phyloP scores from a whole-genome alignment of 2,797 vertebrate genomes.

The Acanthurus leucopareius region DNA sequence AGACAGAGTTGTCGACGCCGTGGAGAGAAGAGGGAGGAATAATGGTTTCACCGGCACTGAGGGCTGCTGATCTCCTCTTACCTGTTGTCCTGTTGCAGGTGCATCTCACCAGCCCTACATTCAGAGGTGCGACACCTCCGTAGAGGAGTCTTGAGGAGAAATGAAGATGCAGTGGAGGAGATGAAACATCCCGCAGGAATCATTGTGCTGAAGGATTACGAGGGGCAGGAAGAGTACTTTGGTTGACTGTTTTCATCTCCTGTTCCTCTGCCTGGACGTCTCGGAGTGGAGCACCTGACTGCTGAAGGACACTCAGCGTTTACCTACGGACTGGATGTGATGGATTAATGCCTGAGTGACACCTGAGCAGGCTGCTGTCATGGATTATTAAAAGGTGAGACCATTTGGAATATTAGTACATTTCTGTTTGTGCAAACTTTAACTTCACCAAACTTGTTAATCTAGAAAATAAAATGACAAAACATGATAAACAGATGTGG shows the following conservation, averaged over 20 bases:
- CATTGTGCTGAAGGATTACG: slow-evolving; percentile 63
- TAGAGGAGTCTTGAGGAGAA: slow-evolving; percentile 31
- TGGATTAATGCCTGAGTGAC: slow-evolving; percentile 70
- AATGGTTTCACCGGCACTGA: slow-evolving; percentile 23
- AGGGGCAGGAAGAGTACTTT: slow-evolving; percentile 50
- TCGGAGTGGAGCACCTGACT: slow-evolving; percentile 52
- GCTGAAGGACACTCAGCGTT: slow-evolving; percentile 32
- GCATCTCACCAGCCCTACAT: slow-evolving; percentile 18
- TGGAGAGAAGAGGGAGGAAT: slow-evolving; percentile 64
- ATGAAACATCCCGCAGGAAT: slow-evolving; percentile 41
- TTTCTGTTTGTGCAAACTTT: neutral
- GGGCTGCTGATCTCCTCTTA: slow-evolving; percentile 56
- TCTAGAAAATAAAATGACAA: neutral
- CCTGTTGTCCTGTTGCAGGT: slow-evolving; percentile 76
- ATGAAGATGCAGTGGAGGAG: slow-evolving; percentile 49
- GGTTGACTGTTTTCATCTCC: slow-evolving; percentile 40
- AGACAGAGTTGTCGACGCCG: slow-evolving; percentile 71
- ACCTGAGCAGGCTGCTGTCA: slow-evolving; percentile 31
- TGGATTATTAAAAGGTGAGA: slow-evolving; percentile 60
- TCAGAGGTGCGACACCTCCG: slow-evolving; percentile 38
- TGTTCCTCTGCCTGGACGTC: slow-evolving; percentile 19
- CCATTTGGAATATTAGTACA: neutral
- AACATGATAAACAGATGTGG: neutral
- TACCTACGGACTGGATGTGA: slow-evolving; percentile 54
- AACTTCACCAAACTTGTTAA: slow-evolving; percentile 15